Percentiles rank a stretch among this genome's conserved stretches.
Evolutionary conservation across 2,888 invertebrate species (phyloP).

Genomic region (Rhingia campestris): DNA sequence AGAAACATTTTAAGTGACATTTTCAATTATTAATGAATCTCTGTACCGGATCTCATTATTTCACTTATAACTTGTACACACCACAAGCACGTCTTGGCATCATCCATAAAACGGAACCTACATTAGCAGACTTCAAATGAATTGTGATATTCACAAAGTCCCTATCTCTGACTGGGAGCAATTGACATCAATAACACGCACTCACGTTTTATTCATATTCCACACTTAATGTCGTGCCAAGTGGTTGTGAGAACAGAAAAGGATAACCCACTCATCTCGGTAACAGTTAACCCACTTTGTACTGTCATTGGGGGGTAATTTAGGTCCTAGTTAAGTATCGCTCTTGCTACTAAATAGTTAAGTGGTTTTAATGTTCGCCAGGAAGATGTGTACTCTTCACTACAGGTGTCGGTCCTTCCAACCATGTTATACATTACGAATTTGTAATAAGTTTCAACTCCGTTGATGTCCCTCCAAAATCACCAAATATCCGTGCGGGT

Average conservation of each 20-base stretch:
- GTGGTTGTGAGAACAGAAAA: constrained; percentile 35
- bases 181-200: constrained; percentile 60
- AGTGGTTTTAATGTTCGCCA: constrained; percentile 45
- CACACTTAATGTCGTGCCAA: constrained; percentile 42
- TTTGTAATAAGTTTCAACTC: neutral
- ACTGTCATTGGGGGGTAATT: constrained; percentile 41
- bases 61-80: neutral
- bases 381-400: neutral
- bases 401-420: constrained; percentile 9
- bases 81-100: constrained; percentile 1
- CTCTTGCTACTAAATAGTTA: constrained; percentile 48
- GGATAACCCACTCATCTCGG: constrained; percentile 10
- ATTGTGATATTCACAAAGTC: constrained; percentile 5
- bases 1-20: neutral
- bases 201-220: constrained; percentile 44
- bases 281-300: neutral
- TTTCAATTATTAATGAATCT: neutral
- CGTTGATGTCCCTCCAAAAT: neutral
- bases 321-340: constrained; percentile 20
- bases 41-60: neutral
- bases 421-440: neutral
- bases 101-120: neutral
- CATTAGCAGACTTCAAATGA: constrained; percentile 15
- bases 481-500: too few relatives aligned
- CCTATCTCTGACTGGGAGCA: constrained; percentile 10